Evolutionary conservation across 2,797 vertebrate species (phyloP), one percentile per base, ranked within the genome.

Genomic region (Gymnoscopelus microlampas): DNA sequence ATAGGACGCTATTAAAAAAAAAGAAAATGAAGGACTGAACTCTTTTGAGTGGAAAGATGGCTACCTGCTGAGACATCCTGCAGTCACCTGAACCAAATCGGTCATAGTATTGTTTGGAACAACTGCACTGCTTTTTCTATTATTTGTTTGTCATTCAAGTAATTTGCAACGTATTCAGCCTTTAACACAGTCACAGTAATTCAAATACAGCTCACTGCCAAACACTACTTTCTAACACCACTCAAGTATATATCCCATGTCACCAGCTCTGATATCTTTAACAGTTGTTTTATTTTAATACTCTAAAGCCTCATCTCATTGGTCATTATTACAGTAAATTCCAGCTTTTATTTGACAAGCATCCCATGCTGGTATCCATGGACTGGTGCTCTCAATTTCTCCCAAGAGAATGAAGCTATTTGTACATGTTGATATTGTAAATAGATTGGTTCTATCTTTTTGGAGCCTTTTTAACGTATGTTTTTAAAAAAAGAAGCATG

Each of bases 391-490:
- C 89, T 88, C 66, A 39, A 15, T 76, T 81, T 87, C 79, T 53
- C 48, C 73, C 73, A 67, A 72, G 79, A 90, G 80, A 84, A 79
- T 60, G 71, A 83, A 75, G 76, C 72, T 89, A 79, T 88, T 73
- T 89, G 77, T 94, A 89, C 89, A 92, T 96, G 94, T 97, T 92
- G 90, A 90, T 95, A 92, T 93, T 97, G 95, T 97, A 94, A 93
- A 96, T 95, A 96, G 87, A 94, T 78, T 90, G 93, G 88, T 94
- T 92, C 75, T 1, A 90, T 94, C 92, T 7, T 93, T 95, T 94
- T 85, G 94, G 94, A 95, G 88, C 78, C 71, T 79, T 92, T 90
- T 78, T 91, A 44, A 44, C 9, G 39, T 44, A 44, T 83, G 89
- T 85, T 93, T 82, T 91, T 92, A 87, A 92, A 94, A 83, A 51